A percentile compares a stretch with the other conserved stretches of the same genome.
phyloP scores from a whole-genome alignment of 2,113 vertebrate species.

The Aegypius monachus region DNA sequence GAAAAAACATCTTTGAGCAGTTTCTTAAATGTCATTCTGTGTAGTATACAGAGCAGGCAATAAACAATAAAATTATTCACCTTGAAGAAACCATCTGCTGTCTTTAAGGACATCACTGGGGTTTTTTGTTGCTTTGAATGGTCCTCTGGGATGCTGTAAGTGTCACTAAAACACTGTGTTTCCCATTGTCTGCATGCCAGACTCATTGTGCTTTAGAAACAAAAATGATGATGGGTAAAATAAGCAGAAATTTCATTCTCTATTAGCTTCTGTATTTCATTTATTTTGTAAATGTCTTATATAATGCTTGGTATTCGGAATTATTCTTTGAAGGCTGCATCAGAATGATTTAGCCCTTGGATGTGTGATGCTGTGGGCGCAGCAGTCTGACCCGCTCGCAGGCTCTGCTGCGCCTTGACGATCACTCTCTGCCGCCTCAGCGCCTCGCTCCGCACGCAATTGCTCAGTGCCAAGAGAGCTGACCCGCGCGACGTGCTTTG shows the following conservation, averaged over 20 bases:
- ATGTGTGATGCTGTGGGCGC: fast-evolving
- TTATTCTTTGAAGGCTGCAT: neutral
- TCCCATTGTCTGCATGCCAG: neutral
- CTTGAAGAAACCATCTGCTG: slow-evolving; percentile 66
- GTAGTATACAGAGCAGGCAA: neutral
- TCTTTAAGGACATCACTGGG: slow-evolving; percentile 17
- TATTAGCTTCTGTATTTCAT: neutral
- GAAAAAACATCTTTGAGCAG: neutral
- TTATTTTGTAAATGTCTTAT: neutral
- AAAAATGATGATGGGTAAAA: neutral
- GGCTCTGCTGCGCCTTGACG: neutral
- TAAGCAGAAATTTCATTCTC: neutral
- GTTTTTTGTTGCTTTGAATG: slow-evolving; percentile 7
- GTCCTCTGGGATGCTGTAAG: slow-evolving; percentile 11
- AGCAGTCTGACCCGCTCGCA: neutral
- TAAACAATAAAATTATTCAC: slow-evolving; percentile 66
- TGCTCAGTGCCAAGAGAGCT: fast-evolving
- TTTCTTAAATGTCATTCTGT: slow-evolving; percentile 35
- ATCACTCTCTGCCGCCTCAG: fast-evolving
- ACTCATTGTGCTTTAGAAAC: neutral
- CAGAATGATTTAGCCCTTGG: neutral
- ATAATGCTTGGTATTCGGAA: neutral
- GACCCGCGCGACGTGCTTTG: fast-evolving
- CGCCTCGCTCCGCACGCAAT: fast-evolving
- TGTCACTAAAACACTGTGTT: slow-evolving; percentile 9